Evolutionary conservation across 2,113 vertebrate species (phyloP), one percentile per base, ranked within the genome.

Genomic region (Nannobrachium achirus): DNA sequence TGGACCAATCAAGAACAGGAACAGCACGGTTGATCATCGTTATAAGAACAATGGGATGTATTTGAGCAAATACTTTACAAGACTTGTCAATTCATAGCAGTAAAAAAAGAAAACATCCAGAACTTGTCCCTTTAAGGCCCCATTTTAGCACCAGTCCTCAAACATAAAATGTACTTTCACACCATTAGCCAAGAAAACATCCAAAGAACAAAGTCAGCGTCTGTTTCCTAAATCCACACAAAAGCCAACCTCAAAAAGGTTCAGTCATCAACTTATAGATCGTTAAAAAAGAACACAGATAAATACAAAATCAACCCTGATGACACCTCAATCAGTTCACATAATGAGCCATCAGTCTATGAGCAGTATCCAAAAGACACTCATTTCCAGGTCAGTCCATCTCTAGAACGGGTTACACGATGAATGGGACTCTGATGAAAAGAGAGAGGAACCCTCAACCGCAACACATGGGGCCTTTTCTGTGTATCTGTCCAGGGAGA

Each of bases 291-390:
- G n/a, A n/a, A n/a, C n/a, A n/a, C n/a, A n/a, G n/a, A n/a, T n/a
- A n/a, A n/a, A n/a, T n/a, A n/a, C n/a, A n/a, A n/a, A n/a, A n/a
- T n/a, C n/a, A n/a, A n/a, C n/a, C n/a, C n/a, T n/a, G n/a, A n/a
- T n/a, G n/a, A n/a, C n/a, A n/a, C 72, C 20, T 8, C 39, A 61
- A 78, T 38, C 50, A 46, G 63, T 62, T 41, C 53, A 61, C 42
- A 25, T 6, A 69, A 65, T 10, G 50, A 18, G 16, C 14, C 18
- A 10, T 40, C 55, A 0, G 49, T 66, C 60, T 71, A 66, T 73
- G 72, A 67, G 56, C 56, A 53, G 48, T 11, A 58, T 77, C 78
- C 58, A 74, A 62, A 75, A 74, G 63, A 83, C 71, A 75, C 62
- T n/a, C 45, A 48, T 48, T 11, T 48, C 45, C 45, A 48, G 64